Conservation (phyloP, 2,113 vertebrate species). For the Sphaerodactylus townsendi region DNA sequence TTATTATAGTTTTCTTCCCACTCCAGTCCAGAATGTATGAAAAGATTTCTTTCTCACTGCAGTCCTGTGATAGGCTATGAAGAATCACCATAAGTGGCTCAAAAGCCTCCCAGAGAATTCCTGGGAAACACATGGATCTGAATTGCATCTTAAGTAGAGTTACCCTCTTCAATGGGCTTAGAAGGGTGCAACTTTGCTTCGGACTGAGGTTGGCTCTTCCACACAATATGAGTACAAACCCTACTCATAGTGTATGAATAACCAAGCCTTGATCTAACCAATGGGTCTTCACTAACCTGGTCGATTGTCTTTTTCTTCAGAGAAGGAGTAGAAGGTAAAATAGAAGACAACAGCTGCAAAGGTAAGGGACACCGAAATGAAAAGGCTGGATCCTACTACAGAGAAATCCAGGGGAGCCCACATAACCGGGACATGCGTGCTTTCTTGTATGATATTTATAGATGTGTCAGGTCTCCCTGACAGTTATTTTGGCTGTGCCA, state of each 20-base stretch:
- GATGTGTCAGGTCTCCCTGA: neutral
- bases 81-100: neutral
- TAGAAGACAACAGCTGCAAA: constrained; percentile 48
- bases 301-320: neutral
- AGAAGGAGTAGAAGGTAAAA: constrained; percentile 44
- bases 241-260: neutral
- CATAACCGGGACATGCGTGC: constrained; percentile 39
- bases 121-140: neutral
- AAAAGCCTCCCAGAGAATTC: neutral
- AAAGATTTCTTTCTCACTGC: neutral
- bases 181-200: too few species aligned
- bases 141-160: neutral
- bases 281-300: constrained; percentile 49
- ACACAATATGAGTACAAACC: neutral
- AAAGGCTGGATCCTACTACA: constrained; percentile 41
- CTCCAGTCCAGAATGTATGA: neutral
- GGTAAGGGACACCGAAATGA: constrained; percentile 46
- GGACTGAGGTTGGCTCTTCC: neutral
- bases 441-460: constrained; percentile 49
- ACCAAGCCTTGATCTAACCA: neutral
- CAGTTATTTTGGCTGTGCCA: constrained; percentile 17
- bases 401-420: constrained; percentile 36
- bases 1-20: neutral
- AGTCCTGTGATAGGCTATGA: neutral
- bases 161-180: too few species aligned